phyloP scores from a whole-genome alignment of 2,888 invertebrate genomes.

The Eudemis profundana region DNA sequence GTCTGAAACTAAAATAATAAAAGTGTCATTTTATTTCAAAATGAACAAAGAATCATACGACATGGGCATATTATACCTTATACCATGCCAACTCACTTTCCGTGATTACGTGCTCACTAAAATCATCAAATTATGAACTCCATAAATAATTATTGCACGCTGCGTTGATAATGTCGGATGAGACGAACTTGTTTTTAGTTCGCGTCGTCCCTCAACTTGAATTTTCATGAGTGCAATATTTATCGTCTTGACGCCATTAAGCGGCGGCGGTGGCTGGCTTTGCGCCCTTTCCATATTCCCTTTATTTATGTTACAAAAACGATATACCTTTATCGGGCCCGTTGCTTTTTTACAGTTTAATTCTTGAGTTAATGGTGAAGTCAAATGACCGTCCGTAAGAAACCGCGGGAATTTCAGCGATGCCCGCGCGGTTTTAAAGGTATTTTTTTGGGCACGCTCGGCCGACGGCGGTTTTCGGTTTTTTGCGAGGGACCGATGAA shows the following conservation, averaged over 20 bases:
- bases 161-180: slow-evolving; percentile 24
- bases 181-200: slow-evolving; percentile 56
- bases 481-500: slow-evolving; percentile 81
- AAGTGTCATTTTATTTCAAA: too few relatives aligned
- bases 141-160: slow-evolving; percentile 40
- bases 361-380: slow-evolving; percentile 83
- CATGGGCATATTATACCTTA: background rate
- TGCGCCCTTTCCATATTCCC: slow-evolving; percentile 69
- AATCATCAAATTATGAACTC: slow-evolving; percentile 20
- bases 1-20: too few relatives aligned
- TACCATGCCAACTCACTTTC: too few relatives aligned
- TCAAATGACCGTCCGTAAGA: slow-evolving; percentile 83
- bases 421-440: slow-evolving; percentile 80
- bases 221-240: slow-evolving; percentile 81
- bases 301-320: slow-evolving; percentile 77
- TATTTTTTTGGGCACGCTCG: slow-evolving; percentile 78
- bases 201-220: slow-evolving; percentile 57
- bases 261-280: slow-evolving; percentile 57
- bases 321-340: slow-evolving; percentile 79
- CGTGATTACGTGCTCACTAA: slow-evolving; percentile 31
- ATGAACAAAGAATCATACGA: background rate
- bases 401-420: slow-evolving; percentile 82
- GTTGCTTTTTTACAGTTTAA: slow-evolving; percentile 79
- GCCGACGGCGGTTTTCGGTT: slow-evolving; percentile 73
- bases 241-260: slow-evolving; percentile 75